These are phyloP conservation scores for Bombyx mandarina DNA, from an alignment of 1,140 invertebrate genomes.

Conservation along the genomic window DNA sequence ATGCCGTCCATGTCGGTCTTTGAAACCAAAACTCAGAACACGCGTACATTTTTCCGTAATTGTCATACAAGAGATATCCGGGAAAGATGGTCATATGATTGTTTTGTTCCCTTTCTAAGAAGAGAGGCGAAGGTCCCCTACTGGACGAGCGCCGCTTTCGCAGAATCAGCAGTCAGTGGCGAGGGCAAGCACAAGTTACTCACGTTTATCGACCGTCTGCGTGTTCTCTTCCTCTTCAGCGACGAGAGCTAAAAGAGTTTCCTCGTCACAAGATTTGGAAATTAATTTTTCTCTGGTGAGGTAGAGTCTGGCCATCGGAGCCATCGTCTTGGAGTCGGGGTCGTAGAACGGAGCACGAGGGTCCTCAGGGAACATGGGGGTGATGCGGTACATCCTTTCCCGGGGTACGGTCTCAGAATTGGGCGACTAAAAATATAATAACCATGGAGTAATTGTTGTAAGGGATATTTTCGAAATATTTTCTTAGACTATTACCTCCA, in stretches of 20 bases:
- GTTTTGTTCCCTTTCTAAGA: too few relatives aligned
- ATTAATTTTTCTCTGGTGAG: conserved; percentile 81
- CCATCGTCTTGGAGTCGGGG: conserved; percentile 78
- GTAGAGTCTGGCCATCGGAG: conserved; percentile 85
- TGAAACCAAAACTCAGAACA: too few relatives aligned
- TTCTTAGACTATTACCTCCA: too few relatives aligned
- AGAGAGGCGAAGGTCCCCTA: too few relatives aligned
- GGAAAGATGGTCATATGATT: too few relatives aligned
- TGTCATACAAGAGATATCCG: too few relatives aligned
- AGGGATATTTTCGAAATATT: too few relatives aligned
- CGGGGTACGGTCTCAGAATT: conserved; percentile 89
- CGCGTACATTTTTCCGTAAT: too few relatives aligned
- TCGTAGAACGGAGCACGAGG: conserved; percentile 94
- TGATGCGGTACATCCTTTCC: conserved; percentile 91
- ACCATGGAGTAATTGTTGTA: not conserved
- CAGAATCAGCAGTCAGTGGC: too few relatives aligned
- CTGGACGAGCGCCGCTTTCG: too few relatives aligned
- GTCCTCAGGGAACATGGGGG: conserved; percentile 88
- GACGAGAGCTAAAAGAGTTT: conserved; percentile 73
- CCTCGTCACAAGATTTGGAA: conserved; percentile 79
- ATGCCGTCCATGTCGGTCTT: too few relatives aligned
- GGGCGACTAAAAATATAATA: conserved; percentile 76
- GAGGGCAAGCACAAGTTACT: conserved; percentile 26
- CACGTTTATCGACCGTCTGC: conserved; percentile 81
- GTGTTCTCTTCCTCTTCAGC: conserved; percentile 80